Percentiles rank a stretch among this genome's conserved stretches.
Evolutionary conservation across 2,113 vertebrate genomes (phyloP).

Genomic region (Strix uralensis): DNA sequence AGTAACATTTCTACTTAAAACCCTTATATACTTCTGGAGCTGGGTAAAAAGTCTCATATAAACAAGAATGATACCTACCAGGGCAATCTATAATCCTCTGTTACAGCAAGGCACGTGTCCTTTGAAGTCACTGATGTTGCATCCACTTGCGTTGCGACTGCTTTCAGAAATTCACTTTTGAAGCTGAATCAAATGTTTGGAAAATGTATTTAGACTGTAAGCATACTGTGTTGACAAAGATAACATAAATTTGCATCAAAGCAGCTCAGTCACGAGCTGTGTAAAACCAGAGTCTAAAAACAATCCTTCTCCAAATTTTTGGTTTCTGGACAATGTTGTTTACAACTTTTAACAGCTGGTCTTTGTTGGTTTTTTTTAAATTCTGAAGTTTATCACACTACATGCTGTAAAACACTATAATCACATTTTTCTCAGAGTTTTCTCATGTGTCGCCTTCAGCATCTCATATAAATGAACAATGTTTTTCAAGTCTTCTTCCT

Average conservation of each 20-base stretch:
- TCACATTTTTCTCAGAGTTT: not conserved
- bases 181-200: not conserved
- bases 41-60: not conserved
- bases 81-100: not conserved
- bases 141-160: not conserved
- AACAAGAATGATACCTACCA: not conserved
- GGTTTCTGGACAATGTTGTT: not conserved
- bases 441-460: not conserved
- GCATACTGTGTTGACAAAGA: not conserved
- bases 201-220: not conserved
- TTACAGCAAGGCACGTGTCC: accelerated
- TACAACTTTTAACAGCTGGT: not conserved
- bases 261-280: not conserved
- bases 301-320: not conserved
- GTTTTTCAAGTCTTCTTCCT: not conserved
- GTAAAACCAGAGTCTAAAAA: not conserved
- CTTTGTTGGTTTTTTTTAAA: not conserved
- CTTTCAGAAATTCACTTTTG: not conserved
- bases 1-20: not conserved
- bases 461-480: not conserved
- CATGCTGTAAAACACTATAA: not conserved
- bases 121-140: not conserved
- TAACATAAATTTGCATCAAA: conserved; percentile 6
- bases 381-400: not conserved
- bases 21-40: not conserved